These are phyloP conservation scores for Leucozona laternaria DNA, from an alignment of 2,888 invertebrate genomes.

Conservation along the genomic window DNA sequence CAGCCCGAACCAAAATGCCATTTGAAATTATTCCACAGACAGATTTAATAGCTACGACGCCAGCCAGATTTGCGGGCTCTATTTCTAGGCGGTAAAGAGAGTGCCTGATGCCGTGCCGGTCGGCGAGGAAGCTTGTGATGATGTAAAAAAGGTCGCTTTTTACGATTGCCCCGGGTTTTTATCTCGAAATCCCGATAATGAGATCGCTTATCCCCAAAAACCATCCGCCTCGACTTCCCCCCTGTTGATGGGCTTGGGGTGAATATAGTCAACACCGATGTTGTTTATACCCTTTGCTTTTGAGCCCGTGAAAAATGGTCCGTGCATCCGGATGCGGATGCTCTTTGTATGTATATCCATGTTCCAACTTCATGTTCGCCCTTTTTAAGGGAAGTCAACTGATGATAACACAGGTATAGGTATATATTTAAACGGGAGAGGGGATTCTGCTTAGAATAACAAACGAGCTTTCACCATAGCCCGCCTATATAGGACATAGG, in stretches of 20 bases:
- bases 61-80: slow-evolving; percentile 54
- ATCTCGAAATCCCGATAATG: slow-evolving; percentile 74
- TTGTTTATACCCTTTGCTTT: slow-evolving; percentile 42
- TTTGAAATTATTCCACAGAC: slow-evolving; percentile 68
- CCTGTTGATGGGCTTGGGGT: neutral
- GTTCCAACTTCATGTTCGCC: neutral
- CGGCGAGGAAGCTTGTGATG: neutral
- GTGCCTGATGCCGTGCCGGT: too few species aligned
- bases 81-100: slow-evolving; percentile 13
- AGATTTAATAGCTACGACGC: slow-evolving; percentile 64
- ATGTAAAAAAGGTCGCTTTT: slow-evolving; percentile 61
- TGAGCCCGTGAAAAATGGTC: slow-evolving; percentile 57
- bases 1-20: slow-evolving; percentile 59
- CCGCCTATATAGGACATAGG: slow-evolving; percentile 32
- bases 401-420: slow-evolving; percentile 46
- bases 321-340: slow-evolving; percentile 70
- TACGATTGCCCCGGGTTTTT: slow-evolving; percentile 69
- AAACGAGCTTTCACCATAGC: slow-evolving; percentile 69
- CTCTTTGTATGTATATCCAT: slow-evolving; percentile 40
- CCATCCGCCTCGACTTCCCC: slow-evolving; percentile 20
- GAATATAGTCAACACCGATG: slow-evolving; percentile 42
- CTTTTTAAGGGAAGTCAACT: slow-evolving; percentile 31
- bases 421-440: neutral
- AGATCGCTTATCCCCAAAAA: slow-evolving; percentile 71
- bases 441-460: slow-evolving; percentile 67